Evolutionary conservation across 2,797 vertebrate species (phyloP).

Genomic region (Anisognathus igniventris): DNA sequence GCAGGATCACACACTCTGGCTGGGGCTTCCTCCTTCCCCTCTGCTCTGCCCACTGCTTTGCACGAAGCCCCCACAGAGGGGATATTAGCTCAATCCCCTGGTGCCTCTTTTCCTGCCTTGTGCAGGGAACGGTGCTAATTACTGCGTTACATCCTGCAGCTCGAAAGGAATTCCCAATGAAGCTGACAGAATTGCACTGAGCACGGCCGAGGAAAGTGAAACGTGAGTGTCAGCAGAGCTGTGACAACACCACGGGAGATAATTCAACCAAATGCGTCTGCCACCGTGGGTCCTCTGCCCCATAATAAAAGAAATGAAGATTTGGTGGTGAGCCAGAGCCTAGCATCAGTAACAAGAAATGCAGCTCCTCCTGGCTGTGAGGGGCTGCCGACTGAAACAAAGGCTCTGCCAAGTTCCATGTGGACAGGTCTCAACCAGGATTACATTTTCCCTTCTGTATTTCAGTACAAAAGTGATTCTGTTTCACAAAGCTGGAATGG

Average conservation of each 20-base stretch:
- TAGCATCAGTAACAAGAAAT: background rate
- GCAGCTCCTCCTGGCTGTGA: conserved; percentile 18
- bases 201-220: background rate
- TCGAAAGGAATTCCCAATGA: conserved; percentile 10
- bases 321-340: background rate
- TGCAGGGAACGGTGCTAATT: conserved; percentile 4
- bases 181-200: background rate
- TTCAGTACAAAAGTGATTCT: background rate
- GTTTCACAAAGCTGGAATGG: background rate
- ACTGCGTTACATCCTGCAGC: conserved; percentile 1
- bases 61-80: background rate
- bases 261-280: background rate
- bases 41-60: background rate
- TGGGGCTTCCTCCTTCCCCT: background rate
- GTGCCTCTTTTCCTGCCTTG: background rate
- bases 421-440: background rate
- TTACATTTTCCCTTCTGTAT: background rate
- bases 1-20: fast-evolving
- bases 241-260: background rate
- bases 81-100: conserved; percentile 22
- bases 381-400: background rate
- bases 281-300: background rate
- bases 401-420: background rate
- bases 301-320: background rate
- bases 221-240: background rate